Evolutionary conservation across 2,888 invertebrate genomes (phyloP), one percentile per base, ranked within the genome.

Genomic region (Labia minor): DNA sequence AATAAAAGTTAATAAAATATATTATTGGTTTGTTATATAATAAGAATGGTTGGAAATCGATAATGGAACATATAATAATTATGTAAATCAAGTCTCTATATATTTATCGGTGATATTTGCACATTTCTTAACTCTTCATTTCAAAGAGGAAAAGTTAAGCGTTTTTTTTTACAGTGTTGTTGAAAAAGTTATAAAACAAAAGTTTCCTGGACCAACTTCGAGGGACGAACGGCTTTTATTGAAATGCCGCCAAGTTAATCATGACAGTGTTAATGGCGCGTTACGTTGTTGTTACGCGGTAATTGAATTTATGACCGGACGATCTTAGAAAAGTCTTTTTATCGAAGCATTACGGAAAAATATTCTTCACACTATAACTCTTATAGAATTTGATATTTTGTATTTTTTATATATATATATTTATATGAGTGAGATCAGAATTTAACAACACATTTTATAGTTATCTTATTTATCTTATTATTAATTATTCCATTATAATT

Each of bases 171-270:
- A 11, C 49, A 10, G 49, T 49, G 14, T 49, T 49, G 49, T 10
- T 49, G 49, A 4, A 49, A 49, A 49, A 49, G 49, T 49, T 49
- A 49, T 49, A 49, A 49, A 49, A 49, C 49, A 49, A 49, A 49
- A 49, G 49, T 49, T 49, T 49, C n/a, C n/a, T 16, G 49, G 49
- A 14, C 49, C 49, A 49, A 49, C 16, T 49, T 49, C n/a, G 49
- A 49, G 49, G n/a, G n/a, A 49, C 14, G n/a, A n/a, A n/a, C 49
- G 49, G 49, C 49, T 49, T 49, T 49, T 49, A 49, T 49, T 49
- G 49, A 49, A 49, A 49, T 49, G 49, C 49, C 49, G 49, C 49
- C 49, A 49, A 49, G 49, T 49, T 49, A 49, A 49, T 49, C 49
- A 49, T 49, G 49, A 49, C 49, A 49, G 49, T 49, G 49, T 49